Evolutionary conservation across 2,113 vertebrate genomes (phyloP), one percentile per base, ranked within the genome.

Genomic region (Indicator indicator): DNA sequence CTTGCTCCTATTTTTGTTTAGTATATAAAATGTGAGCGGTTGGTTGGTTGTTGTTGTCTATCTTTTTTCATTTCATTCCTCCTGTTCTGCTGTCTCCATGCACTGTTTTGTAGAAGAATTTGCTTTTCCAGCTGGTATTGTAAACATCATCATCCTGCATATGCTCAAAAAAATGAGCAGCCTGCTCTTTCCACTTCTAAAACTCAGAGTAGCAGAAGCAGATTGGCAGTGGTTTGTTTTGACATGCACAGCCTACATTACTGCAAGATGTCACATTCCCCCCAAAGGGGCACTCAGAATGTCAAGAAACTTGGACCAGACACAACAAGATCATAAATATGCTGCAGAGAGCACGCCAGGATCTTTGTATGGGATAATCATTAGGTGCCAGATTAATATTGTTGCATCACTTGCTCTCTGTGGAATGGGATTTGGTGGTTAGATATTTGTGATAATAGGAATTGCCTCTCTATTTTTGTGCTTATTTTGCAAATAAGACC

Each of bases 321-420:
- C 86, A 93, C 92, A 93, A 94, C 60, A 93, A 91, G 94, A 96
- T 85, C 91, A 93, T 93, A 96, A 96, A 95, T 86, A 95, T 68
- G 84, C 75, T 93, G 77, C 89, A 74, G 40, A 81, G 67, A 94
- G 65, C 65, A 80, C 74, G 83, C 19, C 30, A 90, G 87, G 82
- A 91, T 89, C 93, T 95, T 86, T 92, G 74, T 93, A 68, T 68
- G 72, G 72, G 82, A 75, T 95, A 92, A 93, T 89, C 70, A 88
- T 91, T 90, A 95, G 54, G n/a, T 89, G 88, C 87, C 76, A 93
- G 23, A 88, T 42, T 38, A 88, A 91, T 82, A 89, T 16, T 58
- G 30, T 88, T 92, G 86, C 50, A 79, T 79, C 40, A 52, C 16
- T 68, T 46, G 21, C 14, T 90, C 59, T 76, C 65, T 32, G 32